Evolutionary conservation across 1,140 invertebrate genomes (phyloP).

Genomic region (Tetramorium alpestre): DNA sequence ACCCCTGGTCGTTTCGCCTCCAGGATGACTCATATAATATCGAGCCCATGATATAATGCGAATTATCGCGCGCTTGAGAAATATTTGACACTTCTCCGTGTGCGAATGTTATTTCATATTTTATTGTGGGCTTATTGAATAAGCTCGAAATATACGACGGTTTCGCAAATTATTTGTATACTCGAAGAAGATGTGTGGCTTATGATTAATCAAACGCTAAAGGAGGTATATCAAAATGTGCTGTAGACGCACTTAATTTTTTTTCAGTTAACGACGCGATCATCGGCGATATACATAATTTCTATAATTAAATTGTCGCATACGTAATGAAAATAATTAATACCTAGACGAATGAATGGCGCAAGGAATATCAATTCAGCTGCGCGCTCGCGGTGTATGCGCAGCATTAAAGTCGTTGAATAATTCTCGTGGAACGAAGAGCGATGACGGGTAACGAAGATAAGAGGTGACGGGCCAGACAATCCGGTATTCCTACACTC

Average conservation of each 20-base stretch:
- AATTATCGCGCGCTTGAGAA: conserved; percentile 12
- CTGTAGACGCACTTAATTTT: neutral
- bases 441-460: conserved; percentile 62
- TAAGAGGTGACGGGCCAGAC: conserved; percentile 61
- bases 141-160: neutral
- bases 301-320: conserved; percentile 22
- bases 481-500: conserved; percentile 61
- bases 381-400: conserved; percentile 11
- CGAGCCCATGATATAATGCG: conserved; percentile 7
- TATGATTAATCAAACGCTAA: neutral
- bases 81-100: neutral
- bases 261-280: neutral
- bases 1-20: conserved; percentile 40
- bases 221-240: neutral
- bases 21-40: conserved; percentile 64
- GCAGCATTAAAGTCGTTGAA: conserved; percentile 60
- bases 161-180: conserved; percentile 27
- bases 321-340: conserved; percentile 33
- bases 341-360: conserved; percentile 5
- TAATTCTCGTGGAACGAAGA: conserved; percentile 61
- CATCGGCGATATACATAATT: neutral
- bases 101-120: conserved; percentile 15
- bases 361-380: conserved; percentile 24
- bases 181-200: neutral
- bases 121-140: neutral